These are phyloP conservation scores for Crotalus tigris DNA, from an alignment of 2,113 vertebrate species.

Conservation along the genomic window DNA sequence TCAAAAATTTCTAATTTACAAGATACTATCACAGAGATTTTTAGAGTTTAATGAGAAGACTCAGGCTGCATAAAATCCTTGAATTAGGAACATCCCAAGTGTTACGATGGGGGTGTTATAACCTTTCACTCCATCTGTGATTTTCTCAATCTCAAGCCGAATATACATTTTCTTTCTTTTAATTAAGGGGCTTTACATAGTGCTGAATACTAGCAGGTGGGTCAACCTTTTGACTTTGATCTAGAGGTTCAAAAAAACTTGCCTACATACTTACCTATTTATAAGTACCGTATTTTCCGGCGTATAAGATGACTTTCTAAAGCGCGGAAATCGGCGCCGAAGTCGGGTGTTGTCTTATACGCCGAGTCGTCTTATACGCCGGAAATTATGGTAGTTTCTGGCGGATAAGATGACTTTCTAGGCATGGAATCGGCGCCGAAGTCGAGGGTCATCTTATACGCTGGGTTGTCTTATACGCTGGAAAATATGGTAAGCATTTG, in stretches of 20 bases:
- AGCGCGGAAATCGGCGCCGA: too few relatives aligned
- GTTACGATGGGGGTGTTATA: neutral
- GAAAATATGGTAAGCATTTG: neutral
- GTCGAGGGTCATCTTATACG: too few relatives aligned
- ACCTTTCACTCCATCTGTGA: neutral
- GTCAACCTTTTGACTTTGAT: neutral
- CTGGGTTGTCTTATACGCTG: too few relatives aligned
- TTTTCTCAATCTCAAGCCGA: neutral
- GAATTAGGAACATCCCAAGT: neutral
- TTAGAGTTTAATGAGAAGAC: neutral
- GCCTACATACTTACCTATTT: neutral
- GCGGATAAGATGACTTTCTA: too few relatives aligned
- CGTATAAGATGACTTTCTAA: too few relatives aligned
- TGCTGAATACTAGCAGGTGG: neutral
- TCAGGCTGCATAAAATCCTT: neutral
- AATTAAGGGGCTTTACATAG: neutral
- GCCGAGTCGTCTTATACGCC: too few relatives aligned
- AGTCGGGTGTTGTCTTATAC: too few relatives aligned
- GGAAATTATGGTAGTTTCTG: too few relatives aligned
- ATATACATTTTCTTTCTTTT: neutral
- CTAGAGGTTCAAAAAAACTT: neutral
- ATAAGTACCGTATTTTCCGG: too few relatives aligned
- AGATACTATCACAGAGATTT: neutral
- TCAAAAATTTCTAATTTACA: neutral
- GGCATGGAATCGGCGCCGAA: too few relatives aligned